Conservation (phyloP, 1,140 invertebrate species). For the Diorhabda elongata region DNA sequence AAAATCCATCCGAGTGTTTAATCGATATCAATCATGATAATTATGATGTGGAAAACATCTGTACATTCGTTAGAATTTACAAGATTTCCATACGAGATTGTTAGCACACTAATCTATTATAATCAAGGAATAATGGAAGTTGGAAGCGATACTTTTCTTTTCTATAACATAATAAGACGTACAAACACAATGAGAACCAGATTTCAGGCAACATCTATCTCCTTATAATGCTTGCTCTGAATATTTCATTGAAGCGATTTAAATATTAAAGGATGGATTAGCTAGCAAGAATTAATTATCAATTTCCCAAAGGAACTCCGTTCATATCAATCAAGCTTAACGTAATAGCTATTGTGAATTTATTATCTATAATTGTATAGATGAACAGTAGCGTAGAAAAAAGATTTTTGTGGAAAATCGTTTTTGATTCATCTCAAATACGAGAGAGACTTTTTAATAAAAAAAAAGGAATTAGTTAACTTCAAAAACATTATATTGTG, state of each 20-base stretch:
- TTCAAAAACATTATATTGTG: too few species aligned
- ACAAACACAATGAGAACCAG: slow-evolving; percentile 2
- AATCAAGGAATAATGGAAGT: not conserved
- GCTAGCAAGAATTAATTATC: slow-evolving; percentile 7
- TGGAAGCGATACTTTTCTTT: not conserved
- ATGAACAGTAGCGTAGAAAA: not conserved
- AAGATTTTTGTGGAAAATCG: too few species aligned
- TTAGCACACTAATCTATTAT: not conserved
- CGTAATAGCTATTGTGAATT: slow-evolving; percentile 12
- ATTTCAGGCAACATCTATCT: slow-evolving; percentile 2
- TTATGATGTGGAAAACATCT: too few species aligned
- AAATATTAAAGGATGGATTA: slow-evolving; percentile 3
- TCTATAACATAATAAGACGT: not conserved
- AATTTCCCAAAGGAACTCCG: slow-evolving; percentile 5
- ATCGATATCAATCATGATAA: too few species aligned
- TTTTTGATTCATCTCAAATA: too few species aligned
- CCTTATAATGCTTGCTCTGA: slow-evolving; percentile 2
- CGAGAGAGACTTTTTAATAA: too few species aligned
- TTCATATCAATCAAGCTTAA: slow-evolving; percentile 4
- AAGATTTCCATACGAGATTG: too few species aligned
- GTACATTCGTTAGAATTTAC: too few species aligned
- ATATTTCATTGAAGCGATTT: not conserved
- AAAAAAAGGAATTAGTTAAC: too few species aligned
- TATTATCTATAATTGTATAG: not conserved
- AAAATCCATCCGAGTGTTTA: too few species aligned